These are phyloP conservation scores for Loris lydekkerianus DNA, from an alignment of 2,797 vertebrate species.

Conservation along the genomic window DNA sequence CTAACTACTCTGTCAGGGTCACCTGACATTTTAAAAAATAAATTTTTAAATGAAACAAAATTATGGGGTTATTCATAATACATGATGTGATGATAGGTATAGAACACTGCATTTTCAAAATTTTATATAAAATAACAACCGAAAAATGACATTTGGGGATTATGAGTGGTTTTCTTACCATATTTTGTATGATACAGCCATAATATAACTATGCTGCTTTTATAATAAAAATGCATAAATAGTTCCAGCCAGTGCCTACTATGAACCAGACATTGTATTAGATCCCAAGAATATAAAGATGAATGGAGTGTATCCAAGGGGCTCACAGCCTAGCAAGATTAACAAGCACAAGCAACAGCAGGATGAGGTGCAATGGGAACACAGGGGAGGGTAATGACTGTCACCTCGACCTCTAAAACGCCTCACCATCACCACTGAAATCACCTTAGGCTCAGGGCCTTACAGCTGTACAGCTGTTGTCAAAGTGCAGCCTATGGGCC, in stretches of 20 bases:
- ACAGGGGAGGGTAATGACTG: neutral
- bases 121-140: neutral
- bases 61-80: neutral
- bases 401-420: neutral
- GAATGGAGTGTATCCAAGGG: neutral
- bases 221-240: conserved; percentile 46
- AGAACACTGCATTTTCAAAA: conserved; percentile 27
- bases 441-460: neutral
- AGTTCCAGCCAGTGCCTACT: neutral
- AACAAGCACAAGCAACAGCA: neutral
- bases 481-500: neutral
- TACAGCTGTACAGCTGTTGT: neutral
- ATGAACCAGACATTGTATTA: neutral
- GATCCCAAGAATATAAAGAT: neutral
- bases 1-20: no score
- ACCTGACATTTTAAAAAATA: no score
- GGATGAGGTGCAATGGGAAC: neutral
- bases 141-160: neutral
- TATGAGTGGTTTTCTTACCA: neutral
- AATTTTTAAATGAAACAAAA: neutral
- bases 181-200: neutral
- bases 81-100: neutral
- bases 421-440: neutral
- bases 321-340: neutral
- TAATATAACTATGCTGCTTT: neutral